phyloP scores from a whole-genome alignment of 2,888 invertebrate genomes.

The Therioaphis trifolii region DNA sequence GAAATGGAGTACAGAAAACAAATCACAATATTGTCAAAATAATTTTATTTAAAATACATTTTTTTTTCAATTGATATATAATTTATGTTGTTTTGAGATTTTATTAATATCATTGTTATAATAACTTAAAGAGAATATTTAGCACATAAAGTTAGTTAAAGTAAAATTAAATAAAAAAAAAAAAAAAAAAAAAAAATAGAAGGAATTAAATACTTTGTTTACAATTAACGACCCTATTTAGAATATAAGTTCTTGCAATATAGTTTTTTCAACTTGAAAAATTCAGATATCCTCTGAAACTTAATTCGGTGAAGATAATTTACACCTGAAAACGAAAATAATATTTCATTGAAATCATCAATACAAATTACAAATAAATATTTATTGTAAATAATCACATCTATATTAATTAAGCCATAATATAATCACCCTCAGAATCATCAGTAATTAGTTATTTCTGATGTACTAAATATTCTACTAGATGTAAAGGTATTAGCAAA shows the following conservation, averaged over 20 bases:
- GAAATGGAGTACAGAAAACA: slow-evolving; percentile 2
- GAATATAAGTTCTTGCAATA: slow-evolving; percentile 37
- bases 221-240: slow-evolving; percentile 20
- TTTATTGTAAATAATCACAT: too few species aligned
- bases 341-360: too few species aligned
- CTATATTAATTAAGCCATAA: too few species aligned
- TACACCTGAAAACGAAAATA: slow-evolving; percentile 43
- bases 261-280: background rate
- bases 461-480: too few species aligned
- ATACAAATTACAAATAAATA: too few species aligned
- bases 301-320: slow-evolving; percentile 55
- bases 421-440: too few species aligned
- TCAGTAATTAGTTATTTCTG: too few species aligned
- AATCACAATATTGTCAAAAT: slow-evolving; percentile 40
- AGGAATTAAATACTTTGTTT: slow-evolving; percentile 42
- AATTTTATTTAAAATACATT: slow-evolving; percentile 53
- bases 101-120: background rate
- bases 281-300: background rate
- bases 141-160: slow-evolving; percentile 31
- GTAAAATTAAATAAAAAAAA: slow-evolving; percentile 19
- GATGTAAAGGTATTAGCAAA: too few species aligned
- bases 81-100: slow-evolving; percentile 18
- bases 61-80: slow-evolving; percentile 37
- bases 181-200: background rate
- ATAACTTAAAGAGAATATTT: slow-evolving; percentile 17